Conservation (phyloP, 2,888 invertebrate genomes). For the Odontocerum albicorne region DNA sequence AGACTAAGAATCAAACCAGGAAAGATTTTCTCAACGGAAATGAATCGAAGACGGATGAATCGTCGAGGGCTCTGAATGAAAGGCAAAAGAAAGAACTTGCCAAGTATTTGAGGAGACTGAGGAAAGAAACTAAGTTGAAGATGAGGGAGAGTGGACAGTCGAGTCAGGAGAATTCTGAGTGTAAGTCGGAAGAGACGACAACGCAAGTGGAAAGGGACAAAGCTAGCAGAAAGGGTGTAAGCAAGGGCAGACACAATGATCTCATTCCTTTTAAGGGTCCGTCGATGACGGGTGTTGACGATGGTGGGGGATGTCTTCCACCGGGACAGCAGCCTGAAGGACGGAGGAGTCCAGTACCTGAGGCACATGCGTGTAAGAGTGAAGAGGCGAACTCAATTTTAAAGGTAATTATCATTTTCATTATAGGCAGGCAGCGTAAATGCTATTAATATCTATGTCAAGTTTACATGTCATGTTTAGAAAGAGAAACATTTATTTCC, state of each 20-base stretch:
- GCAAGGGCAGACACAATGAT: constrained; percentile 19
- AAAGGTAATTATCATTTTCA: no score
- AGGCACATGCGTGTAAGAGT: not conserved
- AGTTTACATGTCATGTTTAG: no score
- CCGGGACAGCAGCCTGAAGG: not conserved
- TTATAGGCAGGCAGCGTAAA: no score
- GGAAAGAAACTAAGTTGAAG: constrained; percentile 52
- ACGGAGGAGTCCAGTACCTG: constrained; percentile 11
- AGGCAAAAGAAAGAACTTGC: constrained; percentile 52
- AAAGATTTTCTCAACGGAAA: constrained; percentile 41
- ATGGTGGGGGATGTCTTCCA: not conserved
- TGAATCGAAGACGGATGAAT: constrained; percentile 41
- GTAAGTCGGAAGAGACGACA: constrained; percentile 16
- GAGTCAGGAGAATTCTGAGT: constrained; percentile 24
- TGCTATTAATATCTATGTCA: no score
- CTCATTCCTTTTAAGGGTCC: constrained; percentile 20
- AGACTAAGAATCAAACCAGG: constrained; percentile 38
- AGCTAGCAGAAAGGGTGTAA: not conserved
- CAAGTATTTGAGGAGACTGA: constrained; percentile 51
- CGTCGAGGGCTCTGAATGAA: constrained; percentile 48
- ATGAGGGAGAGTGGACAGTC: constrained; percentile 47
- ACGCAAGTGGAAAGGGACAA: constrained; percentile 2
- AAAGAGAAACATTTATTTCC: no score
- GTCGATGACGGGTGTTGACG: not conserved
- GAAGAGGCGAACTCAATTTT: constrained; percentile 5